Conservation (phyloP, 2,797 vertebrate genomes). For the Notolepis coatsorum region DNA sequence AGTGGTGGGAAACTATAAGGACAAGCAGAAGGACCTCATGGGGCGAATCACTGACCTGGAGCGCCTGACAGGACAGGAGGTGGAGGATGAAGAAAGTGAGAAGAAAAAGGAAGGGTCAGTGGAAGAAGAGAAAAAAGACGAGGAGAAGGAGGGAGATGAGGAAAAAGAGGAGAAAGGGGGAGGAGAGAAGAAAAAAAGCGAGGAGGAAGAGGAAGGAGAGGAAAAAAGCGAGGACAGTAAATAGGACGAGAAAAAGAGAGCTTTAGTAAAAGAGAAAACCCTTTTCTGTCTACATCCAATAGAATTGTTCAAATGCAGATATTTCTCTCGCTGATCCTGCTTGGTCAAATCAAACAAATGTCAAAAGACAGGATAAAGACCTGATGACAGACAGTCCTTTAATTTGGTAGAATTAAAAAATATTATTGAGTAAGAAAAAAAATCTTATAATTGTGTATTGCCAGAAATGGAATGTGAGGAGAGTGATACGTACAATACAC, state of each 20-base stretch:
- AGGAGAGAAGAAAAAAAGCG: not conserved
- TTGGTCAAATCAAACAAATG: conserved; percentile 17
- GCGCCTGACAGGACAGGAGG: conserved; percentile 72
- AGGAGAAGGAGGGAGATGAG: conserved; percentile 7
- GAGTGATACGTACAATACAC: not conserved
- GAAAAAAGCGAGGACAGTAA: conserved; percentile 13
- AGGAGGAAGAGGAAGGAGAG: not conserved
- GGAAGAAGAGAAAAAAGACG: conserved; percentile 11
- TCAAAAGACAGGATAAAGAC: conserved; percentile 13
- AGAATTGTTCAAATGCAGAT: not conserved
- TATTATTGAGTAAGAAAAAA: not conserved
- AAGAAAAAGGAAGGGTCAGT: conserved; percentile 31
- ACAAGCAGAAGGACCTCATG: conserved; percentile 83
- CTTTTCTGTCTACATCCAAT: not conserved
- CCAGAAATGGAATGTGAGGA: not conserved
- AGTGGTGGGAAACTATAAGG: conserved; percentile 84
- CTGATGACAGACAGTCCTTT: not conserved
- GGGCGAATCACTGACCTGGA: conserved; percentile 87
- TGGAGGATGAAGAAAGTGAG: conserved; percentile 70
- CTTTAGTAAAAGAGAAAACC: conserved; percentile 9
- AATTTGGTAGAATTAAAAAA: conserved; percentile 7
- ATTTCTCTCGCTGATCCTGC: conserved; percentile 17
- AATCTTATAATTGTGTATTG: not conserved
- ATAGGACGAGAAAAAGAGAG: not conserved
- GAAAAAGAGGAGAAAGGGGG: conserved; percentile 5